These are phyloP conservation scores for Mormyrops boulengeri DNA, from an alignment of 2,797 vertebrate genomes.

Conservation along the genomic window DNA sequence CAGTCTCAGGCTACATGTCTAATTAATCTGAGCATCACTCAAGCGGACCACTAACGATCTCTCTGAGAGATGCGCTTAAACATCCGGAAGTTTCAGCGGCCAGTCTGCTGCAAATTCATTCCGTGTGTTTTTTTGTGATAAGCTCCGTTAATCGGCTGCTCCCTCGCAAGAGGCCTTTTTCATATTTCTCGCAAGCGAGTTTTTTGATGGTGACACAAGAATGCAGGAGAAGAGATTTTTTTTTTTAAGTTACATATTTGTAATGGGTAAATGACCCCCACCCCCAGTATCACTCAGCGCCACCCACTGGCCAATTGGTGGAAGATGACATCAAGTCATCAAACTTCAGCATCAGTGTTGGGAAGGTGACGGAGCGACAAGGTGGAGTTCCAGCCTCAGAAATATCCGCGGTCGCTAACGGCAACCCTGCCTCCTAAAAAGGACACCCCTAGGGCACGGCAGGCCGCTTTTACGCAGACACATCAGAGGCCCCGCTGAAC, in stretches of 20 bases:
- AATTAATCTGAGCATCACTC: slow-evolving; percentile 64
- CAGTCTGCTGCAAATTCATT: slow-evolving; percentile 56
- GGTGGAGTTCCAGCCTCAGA: slow-evolving; percentile 71
- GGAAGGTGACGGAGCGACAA: slow-evolving; percentile 51
- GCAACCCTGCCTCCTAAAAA: slow-evolving; percentile 50
- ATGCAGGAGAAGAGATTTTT: slow-evolving; percentile 49
- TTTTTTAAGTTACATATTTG: slow-evolving; percentile 38
- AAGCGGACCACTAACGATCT: slow-evolving; percentile 70
- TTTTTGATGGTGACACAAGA: slow-evolving; percentile 57
- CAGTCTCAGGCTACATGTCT: slow-evolving; percentile 61
- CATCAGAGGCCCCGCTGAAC: slow-evolving; percentile 37
- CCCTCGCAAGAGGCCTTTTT: slow-evolving; percentile 74
- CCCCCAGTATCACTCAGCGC: not conserved
- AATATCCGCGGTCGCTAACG: slow-evolving; percentile 66
- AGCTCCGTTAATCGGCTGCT: slow-evolving; percentile 65
- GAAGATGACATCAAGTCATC: not conserved
- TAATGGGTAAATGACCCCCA: not conserved
- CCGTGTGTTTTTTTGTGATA: slow-evolving; percentile 71
- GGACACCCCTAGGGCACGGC: slow-evolving; percentile 54
- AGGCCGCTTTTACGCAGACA: slow-evolving; percentile 56
- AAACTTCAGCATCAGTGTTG: not conserved
- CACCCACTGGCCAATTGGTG: not conserved
- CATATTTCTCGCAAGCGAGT: slow-evolving; percentile 61
- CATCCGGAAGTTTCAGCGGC: slow-evolving; percentile 64
- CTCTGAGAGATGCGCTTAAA: slow-evolving; percentile 62